Evolutionary conservation across 92 coral and sea anemone genomes (phyloP).

Genomic region (Parazoanthus darwini): DNA sequence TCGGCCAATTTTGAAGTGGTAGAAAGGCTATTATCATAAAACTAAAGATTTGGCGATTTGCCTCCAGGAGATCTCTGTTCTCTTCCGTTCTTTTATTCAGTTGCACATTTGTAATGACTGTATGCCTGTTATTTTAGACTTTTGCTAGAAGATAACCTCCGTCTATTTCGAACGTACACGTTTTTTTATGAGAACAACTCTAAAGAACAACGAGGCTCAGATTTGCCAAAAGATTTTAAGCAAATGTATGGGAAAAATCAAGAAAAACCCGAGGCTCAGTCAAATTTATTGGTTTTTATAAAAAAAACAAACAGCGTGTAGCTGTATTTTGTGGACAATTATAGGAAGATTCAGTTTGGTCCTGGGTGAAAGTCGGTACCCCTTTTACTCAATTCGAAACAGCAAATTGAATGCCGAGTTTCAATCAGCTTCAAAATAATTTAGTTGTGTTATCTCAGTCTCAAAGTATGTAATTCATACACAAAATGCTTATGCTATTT

Average conservation of each 20-base stretch:
- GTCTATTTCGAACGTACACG: background rate
- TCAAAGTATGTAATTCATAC: background rate
- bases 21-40: background rate
- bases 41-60: conserved; percentile 1
- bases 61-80: background rate
- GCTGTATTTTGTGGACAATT: background rate
- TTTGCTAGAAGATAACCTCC: background rate
- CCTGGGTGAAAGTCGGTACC: background rate
- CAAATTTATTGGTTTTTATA: no score
- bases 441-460: background rate
- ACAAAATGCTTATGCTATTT: background rate
- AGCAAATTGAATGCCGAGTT: background rate
- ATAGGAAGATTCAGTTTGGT: background rate
- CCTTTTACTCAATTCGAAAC: background rate
- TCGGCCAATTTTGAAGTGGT: background rate
- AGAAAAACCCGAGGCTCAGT: no score
- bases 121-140: background rate
- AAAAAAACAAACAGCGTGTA: no score
- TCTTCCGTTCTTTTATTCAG: conserved; percentile 3
- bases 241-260: no score
- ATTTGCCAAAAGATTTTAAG: no score
- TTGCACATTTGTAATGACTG: background rate
- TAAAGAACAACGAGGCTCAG: no score
- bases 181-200: no score
- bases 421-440: background rate